These are phyloP conservation scores for Chaetoderma sp. DNA, from an alignment of 2,888 invertebrate species.

Conservation along the genomic window DNA sequence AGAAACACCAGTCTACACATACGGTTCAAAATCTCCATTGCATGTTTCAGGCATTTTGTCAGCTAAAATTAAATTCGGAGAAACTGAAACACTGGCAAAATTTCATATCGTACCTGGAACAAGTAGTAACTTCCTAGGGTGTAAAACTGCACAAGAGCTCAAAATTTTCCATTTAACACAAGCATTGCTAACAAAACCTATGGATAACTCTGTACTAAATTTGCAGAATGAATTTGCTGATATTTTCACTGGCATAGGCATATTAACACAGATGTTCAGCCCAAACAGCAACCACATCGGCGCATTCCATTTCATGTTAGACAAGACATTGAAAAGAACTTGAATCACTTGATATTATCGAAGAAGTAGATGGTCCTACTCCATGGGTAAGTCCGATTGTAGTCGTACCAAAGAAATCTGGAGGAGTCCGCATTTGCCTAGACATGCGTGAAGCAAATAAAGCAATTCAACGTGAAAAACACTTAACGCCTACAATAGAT, in stretches of 20 bases:
- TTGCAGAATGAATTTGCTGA: neutral
- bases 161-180: neutral
- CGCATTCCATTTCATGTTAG: conserved; percentile 36
- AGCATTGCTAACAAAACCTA: too few species aligned
- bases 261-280: conserved; percentile 26
- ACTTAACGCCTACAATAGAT: conserved; percentile 40
- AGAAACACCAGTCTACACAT: neutral
- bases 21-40: neutral
- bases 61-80: neutral
- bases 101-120: neutral
- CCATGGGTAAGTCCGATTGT: conserved; percentile 40
- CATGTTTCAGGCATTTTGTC: neutral
- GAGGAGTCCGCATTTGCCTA: conserved; percentile 40
- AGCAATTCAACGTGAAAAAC: conserved; percentile 38
- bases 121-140: neutral
- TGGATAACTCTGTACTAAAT: neutral
- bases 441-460: conserved; percentile 46
- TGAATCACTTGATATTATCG: conserved; percentile 27
- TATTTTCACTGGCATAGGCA: conserved; percentile 27
- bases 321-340: conserved; percentile 29
- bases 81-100: neutral
- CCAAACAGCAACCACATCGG: conserved; percentile 18
- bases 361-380: conserved; percentile 40
- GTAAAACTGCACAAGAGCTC: neutral
- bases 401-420: conserved; percentile 34